A percentile compares a stretch with the other conserved stretches of the same genome.
phyloP scores from a whole-genome alignment of 2,797 vertebrate species.

The Melanotaenia parkinsoni region DNA sequence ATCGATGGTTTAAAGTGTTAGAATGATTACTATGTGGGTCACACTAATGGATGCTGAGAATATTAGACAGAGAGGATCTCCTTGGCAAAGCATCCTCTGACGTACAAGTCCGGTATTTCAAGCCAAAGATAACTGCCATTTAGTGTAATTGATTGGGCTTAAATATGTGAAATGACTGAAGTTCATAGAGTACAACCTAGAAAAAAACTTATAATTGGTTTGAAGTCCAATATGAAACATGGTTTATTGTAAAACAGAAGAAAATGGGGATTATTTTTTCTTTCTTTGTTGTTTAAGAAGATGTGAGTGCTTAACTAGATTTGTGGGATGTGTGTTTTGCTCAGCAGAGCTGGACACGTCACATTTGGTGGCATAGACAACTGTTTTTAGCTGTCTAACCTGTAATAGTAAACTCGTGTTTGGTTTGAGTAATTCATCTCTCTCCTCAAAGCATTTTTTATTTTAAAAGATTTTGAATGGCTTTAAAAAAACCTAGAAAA shows the following conservation, averaged over 20 bases:
- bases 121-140: constrained; percentile 66
- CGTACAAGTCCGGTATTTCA: constrained; percentile 53
- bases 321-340: constrained; percentile 44
- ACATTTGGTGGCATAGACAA: constrained; percentile 43
- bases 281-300: constrained; percentile 39
- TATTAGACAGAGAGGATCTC: constrained; percentile 65
- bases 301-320: constrained; percentile 55
- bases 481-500: not conserved
- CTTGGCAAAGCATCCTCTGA: constrained; percentile 69
- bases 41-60: constrained; percentile 71
- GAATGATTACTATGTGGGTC: constrained; percentile 79
- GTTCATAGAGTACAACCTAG: constrained; percentile 48
- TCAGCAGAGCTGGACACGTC: constrained; percentile 39
- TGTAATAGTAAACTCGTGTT: constrained; percentile 35
- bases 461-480: not conserved
- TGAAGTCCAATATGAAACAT: constrained; percentile 15
- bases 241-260: constrained; percentile 39
- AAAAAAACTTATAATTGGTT: constrained; percentile 45
- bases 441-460: not conserved
- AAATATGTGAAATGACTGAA: constrained; percentile 40
- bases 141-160: constrained; percentile 52
- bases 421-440: constrained; percentile 23
- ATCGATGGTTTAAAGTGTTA: constrained; percentile 72
- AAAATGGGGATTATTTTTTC: constrained; percentile 18
- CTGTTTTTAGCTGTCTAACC: constrained; percentile 45